Conservation (phyloP, 1,140 invertebrate genomes). For the Brachionus manjavacas region DNA sequence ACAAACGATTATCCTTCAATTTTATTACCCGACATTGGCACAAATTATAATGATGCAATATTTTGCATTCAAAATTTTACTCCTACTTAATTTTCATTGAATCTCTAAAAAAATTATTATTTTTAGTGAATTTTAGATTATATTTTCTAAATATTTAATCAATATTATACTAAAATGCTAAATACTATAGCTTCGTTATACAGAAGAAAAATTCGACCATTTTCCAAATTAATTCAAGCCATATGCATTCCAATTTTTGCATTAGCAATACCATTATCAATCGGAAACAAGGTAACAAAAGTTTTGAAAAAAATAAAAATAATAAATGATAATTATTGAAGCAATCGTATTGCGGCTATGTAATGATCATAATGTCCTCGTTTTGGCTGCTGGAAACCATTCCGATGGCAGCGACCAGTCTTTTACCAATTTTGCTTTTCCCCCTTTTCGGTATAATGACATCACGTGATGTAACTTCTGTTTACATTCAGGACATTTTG, state of each 20-base stretch:
- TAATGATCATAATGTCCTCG: conserved; percentile 12
- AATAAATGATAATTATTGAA: neutral
- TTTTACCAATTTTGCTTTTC: conserved; percentile 58
- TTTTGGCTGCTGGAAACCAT: conserved; percentile 59
- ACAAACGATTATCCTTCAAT: neutral
- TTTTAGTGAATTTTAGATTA: neutral
- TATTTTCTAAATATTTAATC: neutral
- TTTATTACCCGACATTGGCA: neutral
- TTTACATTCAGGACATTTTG: conserved; percentile 66
- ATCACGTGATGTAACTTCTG: conserved; percentile 48
- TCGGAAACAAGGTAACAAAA: neutral
- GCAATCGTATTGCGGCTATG: conserved; percentile 19
- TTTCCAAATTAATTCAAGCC: neutral
- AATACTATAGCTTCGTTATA: neutral
- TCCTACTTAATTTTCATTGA: neutral
- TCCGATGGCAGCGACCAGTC: conserved; percentile 58
- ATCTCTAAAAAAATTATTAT: neutral
- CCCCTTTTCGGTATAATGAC: conserved; percentile 54
- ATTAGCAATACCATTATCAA: neutral
- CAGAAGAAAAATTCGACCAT: neutral
- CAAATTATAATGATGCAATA: neutral
- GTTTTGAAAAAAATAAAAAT: neutral
- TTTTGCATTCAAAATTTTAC: neutral
- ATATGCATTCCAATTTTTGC: conserved; percentile 16
- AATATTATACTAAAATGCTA: neutral